Conservation (phyloP, 2,113 vertebrate species). For the Acanthisitta chloris region DNA sequence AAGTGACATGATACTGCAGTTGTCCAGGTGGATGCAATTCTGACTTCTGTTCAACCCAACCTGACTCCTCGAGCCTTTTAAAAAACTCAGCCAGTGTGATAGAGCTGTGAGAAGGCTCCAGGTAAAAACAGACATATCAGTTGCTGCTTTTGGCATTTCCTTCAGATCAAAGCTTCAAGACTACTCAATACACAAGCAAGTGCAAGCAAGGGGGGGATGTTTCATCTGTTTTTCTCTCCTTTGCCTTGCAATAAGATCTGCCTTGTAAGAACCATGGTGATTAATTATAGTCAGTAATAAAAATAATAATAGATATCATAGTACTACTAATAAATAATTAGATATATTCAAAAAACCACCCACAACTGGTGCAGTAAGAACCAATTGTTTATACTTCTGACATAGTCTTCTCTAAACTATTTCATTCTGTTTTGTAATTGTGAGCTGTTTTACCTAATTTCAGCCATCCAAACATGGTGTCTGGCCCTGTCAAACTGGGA, state of each 20-base stretch:
- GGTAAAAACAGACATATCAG: background rate
- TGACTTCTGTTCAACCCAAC: background rate
- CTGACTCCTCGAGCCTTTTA: background rate
- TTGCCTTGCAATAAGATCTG: background rate
- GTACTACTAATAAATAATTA: too few relatives aligned
- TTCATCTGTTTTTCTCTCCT: background rate
- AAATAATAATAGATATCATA: background rate
- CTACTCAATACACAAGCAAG: background rate
- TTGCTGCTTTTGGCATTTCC: background rate
- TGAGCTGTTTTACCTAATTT: background rate
- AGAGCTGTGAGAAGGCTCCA: background rate
- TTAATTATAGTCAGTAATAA: background rate
- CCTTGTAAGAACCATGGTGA: background rate
- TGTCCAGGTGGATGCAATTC: background rate
- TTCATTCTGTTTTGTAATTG: background rate
- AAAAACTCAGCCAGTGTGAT: background rate
- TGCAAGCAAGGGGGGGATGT: background rate
- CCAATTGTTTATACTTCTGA: background rate
- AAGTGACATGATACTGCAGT: background rate
- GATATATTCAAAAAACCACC: background rate
- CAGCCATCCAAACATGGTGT: background rate
- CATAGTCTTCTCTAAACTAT: background rate
- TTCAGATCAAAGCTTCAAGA: background rate
- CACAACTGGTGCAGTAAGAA: background rate
- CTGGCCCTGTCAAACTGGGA: too few relatives aligned